Base-by-base conservation (phyloP, 2,797 vertebrate genomes). In the Cyclura pinguis region DNA sequence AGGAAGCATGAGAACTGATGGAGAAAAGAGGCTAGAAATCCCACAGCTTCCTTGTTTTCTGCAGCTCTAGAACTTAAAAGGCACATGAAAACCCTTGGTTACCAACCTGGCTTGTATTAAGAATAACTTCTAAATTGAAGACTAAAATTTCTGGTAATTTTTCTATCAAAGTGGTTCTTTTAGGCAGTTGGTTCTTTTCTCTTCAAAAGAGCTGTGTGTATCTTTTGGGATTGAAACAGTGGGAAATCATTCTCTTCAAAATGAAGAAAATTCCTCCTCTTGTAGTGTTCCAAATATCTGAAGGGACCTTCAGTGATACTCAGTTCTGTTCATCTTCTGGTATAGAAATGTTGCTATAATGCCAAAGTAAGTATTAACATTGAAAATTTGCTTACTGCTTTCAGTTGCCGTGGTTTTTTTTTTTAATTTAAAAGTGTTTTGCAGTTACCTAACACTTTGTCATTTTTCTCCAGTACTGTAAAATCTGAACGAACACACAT, bases 341-440 rank as follows among this genome's bases (percentile, higher is more conserved):
- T 62, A 2, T 88, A 6, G 87, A 85, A 74, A 92, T 93, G 86
- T 52, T 57, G 16, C 32, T 86, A 1, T 27, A 91, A 88, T 92
- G 90, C 86, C 86, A 90, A 84, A 90, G 93, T 64, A 74, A 76
- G 88, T 90, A 91, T 76, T 38, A 83, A 2, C 0, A 3, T 52
- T 76, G 59, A 52, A 88, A 74, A 24, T 93, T 81, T 81, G n/a
- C 59, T 47, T 87, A 69, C 29, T 91, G 52, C 50, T 91, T 91
- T 88, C 91, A 92, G 77, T 27, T 29, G 8, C 57, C 69, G 0
- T 14, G 0, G 35, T 85, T 67, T 85, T 42, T 35, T 81, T 47
- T 47, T n/a, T n/a, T n/a, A n/a, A 90, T 81, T 50, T 81, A 82
- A 52, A 86, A n/a, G 50, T 87, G 5, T 50, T 92, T 92, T 16